Evolutionary conservation across 2,797 vertebrate genomes (phyloP), one percentile per base, ranked within the genome.

Genomic region (Xiphophorus birchmanni): DNA sequence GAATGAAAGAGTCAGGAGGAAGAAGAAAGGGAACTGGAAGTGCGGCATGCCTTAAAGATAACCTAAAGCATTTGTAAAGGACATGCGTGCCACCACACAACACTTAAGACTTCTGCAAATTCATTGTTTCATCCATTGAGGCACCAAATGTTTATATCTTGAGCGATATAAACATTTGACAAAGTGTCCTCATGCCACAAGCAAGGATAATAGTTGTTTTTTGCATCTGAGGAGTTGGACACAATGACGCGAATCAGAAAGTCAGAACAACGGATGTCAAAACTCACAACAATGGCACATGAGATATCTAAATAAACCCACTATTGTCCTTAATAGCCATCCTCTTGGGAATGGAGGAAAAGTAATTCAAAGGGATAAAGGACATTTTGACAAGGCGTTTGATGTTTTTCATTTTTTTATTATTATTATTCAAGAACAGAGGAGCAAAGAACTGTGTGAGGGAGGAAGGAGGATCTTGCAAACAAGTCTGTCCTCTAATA

Each of bases 91-190:
- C 92, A 91, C 94, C 93, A 93, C 92, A 93, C 92, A 90, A 87
- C 95, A 94, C 93, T 97, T 95, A 83, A 96, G 93, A 93, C 86
- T 32, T 47, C 37, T 73, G 47, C 94, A 93, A 88, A 94, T 96
- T 96, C 92, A 95, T 96, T 96, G 95, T 95, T 96, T 96, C 96
- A 95, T 93, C 94, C 94, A 94, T 94, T 26, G 50, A 54, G 92
- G 87, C 81, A 89, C 91, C 87, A 93, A 83, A 32, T 32, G 32
- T 32, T 32, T 87, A 91, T 95, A 95, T 95, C 95, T 78, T 92
- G 91, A 94, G 96, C 95, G 96, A 95, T 96, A 93, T 95, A 95
- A 96, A 96, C 95, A 96, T 96, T 97, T 97, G 96, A 97, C 96
- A 96, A 96, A 96, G 96, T 82, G 81, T 79, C 90, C 94, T 94